phyloP scores from a whole-genome alignment of 2,113 vertebrate genomes.

The Cisticola juncidis region DNA sequence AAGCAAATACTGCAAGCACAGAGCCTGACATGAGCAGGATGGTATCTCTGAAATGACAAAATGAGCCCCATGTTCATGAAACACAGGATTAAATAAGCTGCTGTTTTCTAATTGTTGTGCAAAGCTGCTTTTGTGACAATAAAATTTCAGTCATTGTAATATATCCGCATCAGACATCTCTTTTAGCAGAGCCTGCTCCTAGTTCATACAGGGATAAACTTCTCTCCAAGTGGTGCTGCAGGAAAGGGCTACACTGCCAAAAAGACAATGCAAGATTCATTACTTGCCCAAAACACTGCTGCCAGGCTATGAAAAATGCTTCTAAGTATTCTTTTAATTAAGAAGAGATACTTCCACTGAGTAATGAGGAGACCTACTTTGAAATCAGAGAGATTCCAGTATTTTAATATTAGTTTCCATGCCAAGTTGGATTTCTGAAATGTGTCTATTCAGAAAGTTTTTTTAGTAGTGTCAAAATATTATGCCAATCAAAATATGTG shows the following conservation, averaged over 20 bases:
- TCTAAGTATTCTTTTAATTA: conserved; percentile 50
- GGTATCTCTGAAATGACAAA: neutral
- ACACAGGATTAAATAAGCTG: neutral
- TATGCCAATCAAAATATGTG: neutral
- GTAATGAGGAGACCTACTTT: conserved; percentile 13
- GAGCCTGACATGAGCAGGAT: neutral
- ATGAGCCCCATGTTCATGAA: neutral
- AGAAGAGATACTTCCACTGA: conserved; percentile 2
- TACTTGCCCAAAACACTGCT: neutral
- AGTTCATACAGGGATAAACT: conserved; percentile 28
- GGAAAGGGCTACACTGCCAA: neutral
- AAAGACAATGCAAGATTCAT: conserved; percentile 37
- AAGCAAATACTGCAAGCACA: neutral
- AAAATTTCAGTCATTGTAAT: neutral
- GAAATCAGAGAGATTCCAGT: neutral
- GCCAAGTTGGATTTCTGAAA: neutral
- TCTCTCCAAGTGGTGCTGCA: neutral
- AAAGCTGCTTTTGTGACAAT: neutral
- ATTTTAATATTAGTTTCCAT: neutral
- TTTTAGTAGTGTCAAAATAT: neutral
- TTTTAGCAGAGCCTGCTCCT: neutral
- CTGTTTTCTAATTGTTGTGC: neutral
- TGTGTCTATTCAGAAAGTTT: neutral
- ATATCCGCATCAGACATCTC: neutral
- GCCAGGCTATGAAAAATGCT: conserved; percentile 27